Conservation (phyloP, 2,797 vertebrate species). For the Brotula barbata region DNA sequence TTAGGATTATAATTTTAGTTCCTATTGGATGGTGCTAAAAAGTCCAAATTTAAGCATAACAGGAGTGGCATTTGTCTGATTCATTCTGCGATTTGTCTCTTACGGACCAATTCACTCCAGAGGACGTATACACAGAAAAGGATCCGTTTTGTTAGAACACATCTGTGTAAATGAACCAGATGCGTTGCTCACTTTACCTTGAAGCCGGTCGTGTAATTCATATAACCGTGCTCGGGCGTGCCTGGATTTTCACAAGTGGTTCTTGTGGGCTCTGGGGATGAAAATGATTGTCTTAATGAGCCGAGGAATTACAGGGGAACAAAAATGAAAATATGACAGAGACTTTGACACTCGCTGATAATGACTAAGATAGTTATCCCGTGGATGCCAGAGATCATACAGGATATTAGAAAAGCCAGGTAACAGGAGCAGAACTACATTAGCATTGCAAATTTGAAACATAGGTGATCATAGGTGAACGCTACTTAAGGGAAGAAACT, state of each 20-base stretch:
- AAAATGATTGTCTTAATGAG: constrained; percentile 49
- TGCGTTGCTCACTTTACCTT: constrained; percentile 79
- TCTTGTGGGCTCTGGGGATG: constrained; percentile 85
- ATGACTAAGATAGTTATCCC: constrained; percentile 43
- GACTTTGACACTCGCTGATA: constrained; percentile 45
- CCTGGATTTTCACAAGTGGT: constrained; percentile 94
- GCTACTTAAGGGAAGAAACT: constrained; percentile 15
- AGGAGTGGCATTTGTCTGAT: too few species aligned
- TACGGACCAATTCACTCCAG: too few species aligned
- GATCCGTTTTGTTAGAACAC: too few species aligned
- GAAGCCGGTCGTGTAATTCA: constrained; percentile 94
- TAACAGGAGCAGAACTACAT: constrained; percentile 33
- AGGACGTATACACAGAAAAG: too few species aligned
- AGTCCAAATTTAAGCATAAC: too few species aligned
- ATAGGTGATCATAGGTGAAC: neutral
- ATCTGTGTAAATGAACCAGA: too few species aligned
- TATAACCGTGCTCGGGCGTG: constrained; percentile 88
- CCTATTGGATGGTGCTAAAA: too few species aligned
- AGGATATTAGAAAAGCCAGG: constrained; percentile 25
- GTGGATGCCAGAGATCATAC: too few species aligned
- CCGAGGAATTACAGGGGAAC: constrained; percentile 15
- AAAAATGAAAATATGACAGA: constrained; percentile 44
- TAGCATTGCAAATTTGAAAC: constrained; percentile 1
- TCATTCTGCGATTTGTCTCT: too few species aligned
- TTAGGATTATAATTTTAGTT: constrained; percentile 7